Conservation (phyloP, 2,113 vertebrate species). For the Sminthopsis crassicaudata region DNA sequence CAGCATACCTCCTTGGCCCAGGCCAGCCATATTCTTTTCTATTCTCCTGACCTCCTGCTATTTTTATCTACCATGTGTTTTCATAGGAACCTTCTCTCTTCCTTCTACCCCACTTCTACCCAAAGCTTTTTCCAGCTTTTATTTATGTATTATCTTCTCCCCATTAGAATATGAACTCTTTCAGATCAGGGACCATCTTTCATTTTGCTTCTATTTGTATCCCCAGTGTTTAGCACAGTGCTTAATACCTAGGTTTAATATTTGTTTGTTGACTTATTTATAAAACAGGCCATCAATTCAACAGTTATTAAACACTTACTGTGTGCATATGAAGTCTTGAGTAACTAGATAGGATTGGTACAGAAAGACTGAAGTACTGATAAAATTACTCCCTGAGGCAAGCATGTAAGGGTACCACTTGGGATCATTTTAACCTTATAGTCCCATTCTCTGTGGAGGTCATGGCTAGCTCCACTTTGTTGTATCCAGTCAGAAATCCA, state of each 20-base stretch:
- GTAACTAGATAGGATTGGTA: too few relatives aligned
- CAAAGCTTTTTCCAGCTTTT: neutral
- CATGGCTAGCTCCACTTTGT: too few relatives aligned
- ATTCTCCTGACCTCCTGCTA: neutral
- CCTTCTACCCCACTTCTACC: neutral
- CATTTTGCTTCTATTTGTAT: neutral
- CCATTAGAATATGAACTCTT: neutral
- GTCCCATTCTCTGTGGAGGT: too few relatives aligned
- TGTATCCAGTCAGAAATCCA: too few relatives aligned
- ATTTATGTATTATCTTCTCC: neutral
- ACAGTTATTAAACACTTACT: neutral
- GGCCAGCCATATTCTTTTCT: neutral
- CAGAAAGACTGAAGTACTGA: too few relatives aligned
- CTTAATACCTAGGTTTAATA: neutral
- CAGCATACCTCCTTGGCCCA: too few relatives aligned
- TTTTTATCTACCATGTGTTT: neutral
- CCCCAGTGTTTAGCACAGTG: neutral
- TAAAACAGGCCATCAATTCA: neutral
- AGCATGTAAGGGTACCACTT: too few relatives aligned
- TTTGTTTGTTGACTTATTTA: neutral
- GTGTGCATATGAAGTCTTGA: neutral
- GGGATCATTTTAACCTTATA: too few relatives aligned
- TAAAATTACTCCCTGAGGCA: too few relatives aligned
- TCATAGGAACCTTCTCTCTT: neutral
- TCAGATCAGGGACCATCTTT: neutral